These are phyloP conservation scores for Onychostruthus taczanowskii DNA, from an alignment of 2,113 vertebrate species.

Conservation along the genomic window DNA sequence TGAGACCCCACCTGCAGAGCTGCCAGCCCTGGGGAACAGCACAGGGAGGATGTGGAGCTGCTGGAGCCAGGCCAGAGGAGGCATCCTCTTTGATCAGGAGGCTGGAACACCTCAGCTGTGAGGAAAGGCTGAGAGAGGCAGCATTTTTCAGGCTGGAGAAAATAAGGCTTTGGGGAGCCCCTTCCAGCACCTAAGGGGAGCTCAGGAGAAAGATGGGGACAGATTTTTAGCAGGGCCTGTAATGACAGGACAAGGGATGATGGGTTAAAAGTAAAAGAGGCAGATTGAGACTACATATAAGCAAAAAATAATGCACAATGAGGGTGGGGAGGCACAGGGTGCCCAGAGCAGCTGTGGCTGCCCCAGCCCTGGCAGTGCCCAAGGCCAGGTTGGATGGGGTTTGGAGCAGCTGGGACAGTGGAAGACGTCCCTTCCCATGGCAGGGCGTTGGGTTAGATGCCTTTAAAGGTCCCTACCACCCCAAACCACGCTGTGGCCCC, in stretches of 20 bases:
- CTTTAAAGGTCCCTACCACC: neutral
- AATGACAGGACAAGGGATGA: fast-evolving
- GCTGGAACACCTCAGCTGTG: neutral
- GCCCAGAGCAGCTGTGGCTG: neutral
- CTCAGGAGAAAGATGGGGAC: neutral
- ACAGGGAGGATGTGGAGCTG: neutral
- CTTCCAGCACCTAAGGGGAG: neutral
- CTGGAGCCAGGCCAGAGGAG: neutral
- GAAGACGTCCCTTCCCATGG: neutral
- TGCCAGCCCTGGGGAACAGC: neutral
- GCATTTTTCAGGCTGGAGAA: neutral
- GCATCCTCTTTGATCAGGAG: neutral
- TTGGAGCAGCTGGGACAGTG: neutral
- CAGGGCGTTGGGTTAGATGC: neutral
- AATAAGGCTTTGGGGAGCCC: neutral
- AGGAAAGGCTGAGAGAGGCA: neutral
- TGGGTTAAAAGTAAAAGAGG: neutral
- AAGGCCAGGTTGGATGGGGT: fast-evolving
- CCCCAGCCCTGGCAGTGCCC: neutral
- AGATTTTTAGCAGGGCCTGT: neutral
- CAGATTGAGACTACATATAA: neutral
- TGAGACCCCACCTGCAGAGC: neutral
- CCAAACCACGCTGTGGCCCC: neutral
- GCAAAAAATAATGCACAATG: fast-evolving
- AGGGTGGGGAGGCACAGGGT: neutral